Percentiles rank a stretch among this genome's conserved stretches.
Evolutionary conservation across 2,113 vertebrate species (phyloP).

Genomic region (Trinectes maculatus): DNA sequence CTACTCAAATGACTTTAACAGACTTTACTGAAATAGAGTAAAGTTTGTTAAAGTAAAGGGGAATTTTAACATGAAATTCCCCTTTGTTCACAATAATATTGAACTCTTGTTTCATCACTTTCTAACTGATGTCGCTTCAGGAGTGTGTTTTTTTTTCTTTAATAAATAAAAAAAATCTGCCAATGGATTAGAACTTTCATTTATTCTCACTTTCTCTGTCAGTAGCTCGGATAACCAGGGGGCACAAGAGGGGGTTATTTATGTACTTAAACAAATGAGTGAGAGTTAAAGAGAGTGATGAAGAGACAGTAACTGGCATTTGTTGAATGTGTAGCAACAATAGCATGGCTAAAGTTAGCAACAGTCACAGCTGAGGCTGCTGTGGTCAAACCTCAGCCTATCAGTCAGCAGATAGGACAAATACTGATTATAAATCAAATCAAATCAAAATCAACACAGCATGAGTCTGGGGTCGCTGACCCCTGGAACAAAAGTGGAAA

Average conservation of each 20-base stretch:
- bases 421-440: background rate
- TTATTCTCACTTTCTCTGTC: background rate
- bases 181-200: background rate
- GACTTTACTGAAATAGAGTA: too few species aligned
- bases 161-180: background rate
- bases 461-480: too few species aligned
- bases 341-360: constrained; percentile 78
- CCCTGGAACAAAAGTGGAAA: too few species aligned
- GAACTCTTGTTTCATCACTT: background rate
- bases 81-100: background rate
- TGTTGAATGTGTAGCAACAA: constrained; percentile 71
- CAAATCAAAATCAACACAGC: background rate
- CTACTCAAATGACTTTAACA: background rate
- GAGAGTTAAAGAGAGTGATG: constrained; percentile 33
- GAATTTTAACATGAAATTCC: background rate
- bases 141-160: background rate
- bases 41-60: too few species aligned
- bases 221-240: constrained; percentile 18
- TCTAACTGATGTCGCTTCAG: background rate
- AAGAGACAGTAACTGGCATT: constrained; percentile 53
- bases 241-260: constrained; percentile 1
- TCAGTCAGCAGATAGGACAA: background rate
- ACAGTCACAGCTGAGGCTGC: constrained; percentile 66
- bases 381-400: constrained; percentile 5
- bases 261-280: constrained; percentile 13